phyloP scores from a whole-genome alignment of 2,113 vertebrate species.

The Tragelaphus imberbis region DNA sequence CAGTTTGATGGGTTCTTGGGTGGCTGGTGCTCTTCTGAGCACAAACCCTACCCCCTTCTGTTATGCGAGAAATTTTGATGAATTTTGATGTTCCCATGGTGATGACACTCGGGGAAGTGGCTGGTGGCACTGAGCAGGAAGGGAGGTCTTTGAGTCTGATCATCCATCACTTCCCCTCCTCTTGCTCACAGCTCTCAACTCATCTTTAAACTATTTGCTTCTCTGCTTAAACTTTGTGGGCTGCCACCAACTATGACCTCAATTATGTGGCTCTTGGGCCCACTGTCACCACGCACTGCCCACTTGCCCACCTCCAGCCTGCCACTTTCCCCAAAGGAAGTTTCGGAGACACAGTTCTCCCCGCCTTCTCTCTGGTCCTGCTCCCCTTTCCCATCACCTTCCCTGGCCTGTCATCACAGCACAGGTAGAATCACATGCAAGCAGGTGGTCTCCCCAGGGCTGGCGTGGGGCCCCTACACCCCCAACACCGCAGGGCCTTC shows the following conservation, averaged over 20 bases:
- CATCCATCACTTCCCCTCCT: not conserved
- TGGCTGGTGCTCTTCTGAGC: not conserved
- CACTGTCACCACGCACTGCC: not conserved
- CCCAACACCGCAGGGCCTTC: not conserved
- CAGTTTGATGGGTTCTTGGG: not conserved
- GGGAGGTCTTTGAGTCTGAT: not conserved
- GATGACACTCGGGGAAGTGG: not conserved
- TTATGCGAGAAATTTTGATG: not conserved
- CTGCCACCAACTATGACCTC: not conserved
- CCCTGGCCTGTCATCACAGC: not conserved
- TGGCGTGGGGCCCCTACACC: not conserved
- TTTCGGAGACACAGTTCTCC: not conserved
- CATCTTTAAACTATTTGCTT: not conserved
- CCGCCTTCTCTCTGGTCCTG: not conserved
- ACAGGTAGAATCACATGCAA: not conserved
- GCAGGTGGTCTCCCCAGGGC: not conserved
- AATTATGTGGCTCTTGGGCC: not conserved
- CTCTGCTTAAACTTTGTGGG: not conserved
- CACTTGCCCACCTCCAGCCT: not conserved
- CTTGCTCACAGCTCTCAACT: not conserved
- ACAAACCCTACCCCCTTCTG: not conserved
- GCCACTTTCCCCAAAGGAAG: not conserved
- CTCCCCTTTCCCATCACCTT: not conserved
- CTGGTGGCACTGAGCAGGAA: not conserved
- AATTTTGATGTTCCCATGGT: not conserved